These are phyloP conservation scores for Myrmecophaga tridactyla DNA, from an alignment of 2,113 vertebrate species.

Conservation along the genomic window DNA sequence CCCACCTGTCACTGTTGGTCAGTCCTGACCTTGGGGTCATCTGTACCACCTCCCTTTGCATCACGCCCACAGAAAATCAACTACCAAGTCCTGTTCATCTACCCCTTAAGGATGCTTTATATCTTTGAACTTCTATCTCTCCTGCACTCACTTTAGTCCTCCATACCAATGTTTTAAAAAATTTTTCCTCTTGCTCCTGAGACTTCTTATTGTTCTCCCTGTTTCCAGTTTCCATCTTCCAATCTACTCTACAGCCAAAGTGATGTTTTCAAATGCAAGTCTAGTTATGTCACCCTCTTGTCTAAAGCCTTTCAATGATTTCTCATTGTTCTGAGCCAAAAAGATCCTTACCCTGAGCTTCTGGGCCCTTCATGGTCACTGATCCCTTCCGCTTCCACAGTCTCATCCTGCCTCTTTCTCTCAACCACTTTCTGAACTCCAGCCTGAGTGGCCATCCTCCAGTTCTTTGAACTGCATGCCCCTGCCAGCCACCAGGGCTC, in stretches of 20 bases:
- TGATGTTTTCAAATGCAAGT: background rate
- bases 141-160: background rate
- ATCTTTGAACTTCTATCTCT: background rate
- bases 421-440: background rate
- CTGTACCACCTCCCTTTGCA: too few species aligned
- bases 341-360: background rate
- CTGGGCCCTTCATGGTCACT: background rate
- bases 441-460: background rate
- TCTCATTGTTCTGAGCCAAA: background rate
- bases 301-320: background rate
- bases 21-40: background rate
- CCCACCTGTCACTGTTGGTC: background rate
- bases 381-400: fast-evolving
- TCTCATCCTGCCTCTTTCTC: background rate
- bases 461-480: fast-evolving
- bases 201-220: background rate
- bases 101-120: too few species aligned
- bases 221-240: background rate
- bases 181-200: background rate
- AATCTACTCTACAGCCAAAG: background rate
- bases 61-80: background rate
- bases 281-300: background rate
- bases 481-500: too few species aligned
- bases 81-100: background rate
- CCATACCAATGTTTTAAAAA: background rate